These are phyloP conservation scores for Archaeoteleia sp. DNA, from an alignment of 2,888 invertebrate genomes.

Conservation along the genomic window DNA sequence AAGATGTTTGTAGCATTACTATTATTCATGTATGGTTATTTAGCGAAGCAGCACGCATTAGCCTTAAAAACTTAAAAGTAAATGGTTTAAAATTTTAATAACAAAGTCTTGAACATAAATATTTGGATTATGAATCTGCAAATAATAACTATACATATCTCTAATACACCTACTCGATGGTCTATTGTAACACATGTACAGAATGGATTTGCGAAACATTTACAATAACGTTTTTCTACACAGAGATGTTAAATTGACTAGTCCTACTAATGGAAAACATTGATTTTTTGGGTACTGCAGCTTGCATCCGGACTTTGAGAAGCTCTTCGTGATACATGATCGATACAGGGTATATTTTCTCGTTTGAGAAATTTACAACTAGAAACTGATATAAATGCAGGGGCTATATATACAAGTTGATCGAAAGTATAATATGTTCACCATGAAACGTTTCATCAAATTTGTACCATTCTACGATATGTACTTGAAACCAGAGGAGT, in stretches of 20 bases:
- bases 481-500: conserved; percentile 37
- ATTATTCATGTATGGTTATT: conserved; percentile 26
- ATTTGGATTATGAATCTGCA: conserved; percentile 10
- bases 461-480: conserved; percentile 29
- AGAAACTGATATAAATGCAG: neutral
- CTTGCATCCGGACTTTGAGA: conserved; percentile 64
- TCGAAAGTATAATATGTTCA: conserved; percentile 25
- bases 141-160: conserved; percentile 23
- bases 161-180: conserved; percentile 26
- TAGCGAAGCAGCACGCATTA: conserved; percentile 40
- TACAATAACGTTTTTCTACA: conserved; percentile 62
- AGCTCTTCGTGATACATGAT: too few relatives aligned
- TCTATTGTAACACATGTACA: conserved; percentile 27
- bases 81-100: neutral
- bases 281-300: conserved; percentile 64
- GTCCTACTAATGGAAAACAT: conserved; percentile 71
- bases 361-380: too few relatives aligned
- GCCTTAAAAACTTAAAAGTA: conserved; percentile 13
- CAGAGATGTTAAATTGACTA: conserved; percentile 63
- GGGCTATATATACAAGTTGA: neutral
- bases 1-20: conserved; percentile 7
- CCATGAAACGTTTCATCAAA: conserved; percentile 17
- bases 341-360: too few relatives aligned
- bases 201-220: conserved; percentile 54
- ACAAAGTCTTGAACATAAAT: conserved; percentile 6